Conservation (phyloP, 2,888 invertebrate species). For the Myopa tessellatipennis region DNA sequence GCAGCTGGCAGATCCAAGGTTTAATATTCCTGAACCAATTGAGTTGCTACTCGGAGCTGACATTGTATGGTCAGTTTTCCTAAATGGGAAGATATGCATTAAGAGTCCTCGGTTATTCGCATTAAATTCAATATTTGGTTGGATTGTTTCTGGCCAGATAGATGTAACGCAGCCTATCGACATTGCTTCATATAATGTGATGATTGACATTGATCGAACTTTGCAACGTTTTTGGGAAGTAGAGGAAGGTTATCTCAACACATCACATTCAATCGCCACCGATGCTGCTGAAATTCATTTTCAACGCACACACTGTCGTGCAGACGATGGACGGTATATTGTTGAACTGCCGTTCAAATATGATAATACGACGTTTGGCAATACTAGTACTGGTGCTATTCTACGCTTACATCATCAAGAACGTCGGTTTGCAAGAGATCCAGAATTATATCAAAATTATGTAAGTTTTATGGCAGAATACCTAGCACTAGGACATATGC, state of each 20-base stretch:
- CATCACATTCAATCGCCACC: not conserved
- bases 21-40: not conserved
- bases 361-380: not conserved
- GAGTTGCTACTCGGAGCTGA: not conserved
- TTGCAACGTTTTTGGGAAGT: conserved; percentile 28
- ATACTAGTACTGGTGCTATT: conserved; percentile 7
- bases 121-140: too few relatives aligned
- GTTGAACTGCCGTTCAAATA: not conserved
- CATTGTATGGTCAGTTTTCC: too few relatives aligned
- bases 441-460: not conserved
- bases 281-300: conserved; percentile 14
- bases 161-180: not conserved
- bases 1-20: not conserved
- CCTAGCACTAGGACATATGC: not conserved
- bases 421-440: not conserved
- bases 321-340: conserved; percentile 7
- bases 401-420: conserved; percentile 6
- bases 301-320: conserved; percentile 7
- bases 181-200: not conserved
- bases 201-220: conserved; percentile 5
- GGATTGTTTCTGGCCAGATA: conserved; percentile 16
- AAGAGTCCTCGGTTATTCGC: too few relatives aligned
- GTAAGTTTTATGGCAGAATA: conserved; percentile 10
- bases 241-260: conserved; percentile 14
- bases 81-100: too few relatives aligned